Evolutionary conservation across 2,113 vertebrate species (phyloP).

Genomic region (Aptenodytes patagonicus): DNA sequence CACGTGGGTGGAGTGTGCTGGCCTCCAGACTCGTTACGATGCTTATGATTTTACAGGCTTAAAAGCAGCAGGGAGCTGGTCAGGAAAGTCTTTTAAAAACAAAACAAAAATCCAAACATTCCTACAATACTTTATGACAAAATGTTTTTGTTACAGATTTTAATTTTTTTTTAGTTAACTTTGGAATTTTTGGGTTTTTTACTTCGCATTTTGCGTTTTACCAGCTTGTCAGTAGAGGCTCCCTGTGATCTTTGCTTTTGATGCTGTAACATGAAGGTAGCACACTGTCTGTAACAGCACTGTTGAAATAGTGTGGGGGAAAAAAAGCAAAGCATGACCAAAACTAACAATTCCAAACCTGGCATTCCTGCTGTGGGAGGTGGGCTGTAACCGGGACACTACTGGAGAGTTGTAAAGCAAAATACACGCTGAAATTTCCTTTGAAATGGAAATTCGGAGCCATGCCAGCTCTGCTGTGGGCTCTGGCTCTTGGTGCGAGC

Average conservation of each 20-base stretch:
- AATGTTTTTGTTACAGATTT: neutral
- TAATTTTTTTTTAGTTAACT: neutral
- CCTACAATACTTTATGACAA: neutral
- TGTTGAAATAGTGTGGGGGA: neutral
- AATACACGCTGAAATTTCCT: neutral
- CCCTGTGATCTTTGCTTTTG: neutral
- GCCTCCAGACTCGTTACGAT: neutral
- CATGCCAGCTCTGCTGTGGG: neutral
- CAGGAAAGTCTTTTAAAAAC: neutral
- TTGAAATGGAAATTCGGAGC: slow-evolving; percentile 53
- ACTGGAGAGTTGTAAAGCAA: neutral
- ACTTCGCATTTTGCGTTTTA: neutral
- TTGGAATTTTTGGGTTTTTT: neutral
- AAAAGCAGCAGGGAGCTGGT: neutral
- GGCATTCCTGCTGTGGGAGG: neutral
- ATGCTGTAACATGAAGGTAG: neutral
- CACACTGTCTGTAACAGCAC: accelerated
- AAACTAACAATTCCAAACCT: neutral
- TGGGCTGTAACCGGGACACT: neutral
- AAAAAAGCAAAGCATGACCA: neutral
- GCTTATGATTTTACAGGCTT: neutral
- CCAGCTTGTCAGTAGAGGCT: neutral
- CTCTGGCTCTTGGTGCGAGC: neutral
- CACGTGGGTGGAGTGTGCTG: neutral
- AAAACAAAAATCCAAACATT: neutral